These are phyloP conservation scores for Busseola fusca DNA, from an alignment of 2,888 invertebrate genomes.

Conservation along the genomic window DNA sequence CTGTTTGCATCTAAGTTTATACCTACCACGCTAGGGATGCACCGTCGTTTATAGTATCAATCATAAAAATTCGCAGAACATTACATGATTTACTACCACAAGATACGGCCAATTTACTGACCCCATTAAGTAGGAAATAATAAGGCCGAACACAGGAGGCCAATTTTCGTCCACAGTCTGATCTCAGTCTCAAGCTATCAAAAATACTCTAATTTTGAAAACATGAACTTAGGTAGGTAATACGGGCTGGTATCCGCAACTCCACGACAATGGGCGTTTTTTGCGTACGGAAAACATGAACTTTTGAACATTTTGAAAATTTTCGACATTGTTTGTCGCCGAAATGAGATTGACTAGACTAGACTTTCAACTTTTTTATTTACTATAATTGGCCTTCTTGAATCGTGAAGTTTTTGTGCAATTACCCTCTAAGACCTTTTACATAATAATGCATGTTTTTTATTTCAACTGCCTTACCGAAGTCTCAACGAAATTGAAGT, in stretches of 20 bases:
- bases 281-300: too few species aligned
- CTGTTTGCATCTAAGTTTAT: not conserved
- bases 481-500: slow-evolving; percentile 1
- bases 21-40: slow-evolving; percentile 4
- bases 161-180: too few species aligned
- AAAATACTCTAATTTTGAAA: too few species aligned
- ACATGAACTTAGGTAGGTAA: too few species aligned
- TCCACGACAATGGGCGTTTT: too few species aligned
- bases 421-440: not conserved
- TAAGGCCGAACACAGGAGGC: not conserved
- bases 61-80: not conserved
- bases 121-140: slow-evolving; percentile 1
- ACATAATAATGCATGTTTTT: not conserved
- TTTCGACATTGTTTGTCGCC: too few species aligned
- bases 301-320: too few species aligned
- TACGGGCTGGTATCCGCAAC: too few species aligned
- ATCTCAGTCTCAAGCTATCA: too few species aligned
- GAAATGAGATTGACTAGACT: too few species aligned
- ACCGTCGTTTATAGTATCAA: not conserved
- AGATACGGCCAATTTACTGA: not conserved
- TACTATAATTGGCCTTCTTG: not conserved
- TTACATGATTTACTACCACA: slow-evolving; percentile 7
- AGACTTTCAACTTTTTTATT: not conserved
- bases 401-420: not conserved
- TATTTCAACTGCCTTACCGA: not conserved